Conservation (phyloP, 2,797 vertebrate species). For the Xyrichtys novacula region DNA sequence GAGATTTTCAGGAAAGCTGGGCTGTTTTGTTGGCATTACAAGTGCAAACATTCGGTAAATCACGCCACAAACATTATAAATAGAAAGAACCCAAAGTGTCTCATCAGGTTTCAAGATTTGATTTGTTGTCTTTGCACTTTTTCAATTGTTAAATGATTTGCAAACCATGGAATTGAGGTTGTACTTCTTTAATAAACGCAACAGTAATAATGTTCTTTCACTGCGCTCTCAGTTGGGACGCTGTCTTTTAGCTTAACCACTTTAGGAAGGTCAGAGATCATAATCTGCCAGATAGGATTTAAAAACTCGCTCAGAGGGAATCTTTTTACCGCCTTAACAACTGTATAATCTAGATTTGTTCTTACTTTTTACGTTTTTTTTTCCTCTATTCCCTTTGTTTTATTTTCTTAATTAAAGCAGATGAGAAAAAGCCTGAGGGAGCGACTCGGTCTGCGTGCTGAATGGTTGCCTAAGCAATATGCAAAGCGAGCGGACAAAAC, state of each 20-base stretch:
- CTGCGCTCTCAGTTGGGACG: slow-evolving; percentile 12
- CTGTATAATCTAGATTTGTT: slow-evolving; percentile 5
- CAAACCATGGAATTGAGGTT: too few species aligned
- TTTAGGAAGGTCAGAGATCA: slow-evolving; percentile 48
- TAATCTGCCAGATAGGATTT: slow-evolving; percentile 18
- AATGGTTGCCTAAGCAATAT: slow-evolving; percentile 8
- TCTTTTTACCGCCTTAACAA: slow-evolving; percentile 8
- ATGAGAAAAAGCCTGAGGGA: neutral
- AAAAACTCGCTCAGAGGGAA: slow-evolving; percentile 2
- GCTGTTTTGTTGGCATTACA: too few species aligned
- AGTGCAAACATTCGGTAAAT: too few species aligned
- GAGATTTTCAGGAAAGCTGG: too few species aligned
- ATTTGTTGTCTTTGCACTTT: too few species aligned
- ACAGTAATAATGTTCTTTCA: slow-evolving; percentile 15
- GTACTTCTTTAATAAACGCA: slow-evolving; percentile 12
- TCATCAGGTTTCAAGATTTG: too few species aligned
- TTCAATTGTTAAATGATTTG: too few species aligned
- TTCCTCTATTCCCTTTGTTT: neutral
- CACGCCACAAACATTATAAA: too few species aligned
- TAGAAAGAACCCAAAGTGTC: too few species aligned
- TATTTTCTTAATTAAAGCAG: slow-evolving; percentile 29
- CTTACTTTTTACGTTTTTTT: neutral
- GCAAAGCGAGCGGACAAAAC: neutral
- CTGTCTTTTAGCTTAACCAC: slow-evolving; percentile 7
- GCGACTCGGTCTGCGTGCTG: neutral